A percentile compares a stretch with the other conserved stretches of the same genome.
Conservation (phyloP, 2,113 vertebrate species). For the Bagarius yarrelli region DNA sequence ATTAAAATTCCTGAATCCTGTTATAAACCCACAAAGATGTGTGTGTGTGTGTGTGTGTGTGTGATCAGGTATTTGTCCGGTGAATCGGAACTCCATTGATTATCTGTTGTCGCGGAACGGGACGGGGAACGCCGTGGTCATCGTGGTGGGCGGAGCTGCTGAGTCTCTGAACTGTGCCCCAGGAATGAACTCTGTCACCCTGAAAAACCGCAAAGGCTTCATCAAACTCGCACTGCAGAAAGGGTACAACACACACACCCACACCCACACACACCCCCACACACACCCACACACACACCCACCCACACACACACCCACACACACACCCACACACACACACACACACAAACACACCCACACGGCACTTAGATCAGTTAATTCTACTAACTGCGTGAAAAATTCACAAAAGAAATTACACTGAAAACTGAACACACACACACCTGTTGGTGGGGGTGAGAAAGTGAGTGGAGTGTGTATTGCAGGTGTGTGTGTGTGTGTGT, state of each 20-base stretch:
- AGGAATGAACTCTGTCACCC: slow-evolving; percentile 81
- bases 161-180: slow-evolving; percentile 88
- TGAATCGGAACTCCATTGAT: slow-evolving; percentile 91
- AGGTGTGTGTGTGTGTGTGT: too few species aligned
- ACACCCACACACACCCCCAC: slow-evolving; percentile 1
- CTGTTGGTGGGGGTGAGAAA: too few species aligned
- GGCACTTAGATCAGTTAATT: background rate
- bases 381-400: background rate
- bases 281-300: slow-evolving; percentile 6
- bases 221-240: slow-evolving; percentile 85
- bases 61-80: slow-evolving; percentile 87
- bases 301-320: background rate
- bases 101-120: slow-evolving; percentile 88
- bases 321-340: background rate
- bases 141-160: slow-evolving; percentile 88
- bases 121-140: slow-evolving; percentile 89
- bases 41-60: slow-evolving; percentile 19
- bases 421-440: too few species aligned
- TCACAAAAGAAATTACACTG: too few species aligned
- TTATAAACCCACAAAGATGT: background rate
- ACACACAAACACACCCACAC: too few species aligned
- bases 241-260: slow-evolving; percentile 74
- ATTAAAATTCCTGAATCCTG: too few species aligned
- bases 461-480: too few species aligned
- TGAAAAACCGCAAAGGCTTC: slow-evolving; percentile 91